Evolutionary conservation across 2,888 invertebrate species (phyloP), one percentile per base, ranked within the genome.

Genomic region (Thelaira solivaga): DNA sequence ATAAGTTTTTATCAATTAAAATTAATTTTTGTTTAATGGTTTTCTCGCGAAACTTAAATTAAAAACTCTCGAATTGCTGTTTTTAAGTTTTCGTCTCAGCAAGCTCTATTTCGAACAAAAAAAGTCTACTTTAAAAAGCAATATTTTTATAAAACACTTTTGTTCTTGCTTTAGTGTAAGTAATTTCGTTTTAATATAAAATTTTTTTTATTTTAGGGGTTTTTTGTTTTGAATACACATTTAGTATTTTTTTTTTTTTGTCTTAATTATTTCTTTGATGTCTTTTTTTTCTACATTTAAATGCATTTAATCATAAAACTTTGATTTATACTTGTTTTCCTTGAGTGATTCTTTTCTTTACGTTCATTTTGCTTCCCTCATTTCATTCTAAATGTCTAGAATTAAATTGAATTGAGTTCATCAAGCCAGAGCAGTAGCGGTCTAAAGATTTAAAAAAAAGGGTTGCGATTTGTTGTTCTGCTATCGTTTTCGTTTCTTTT

Each of bases 231-330:
- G 31, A 5, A 11, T 29, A 4, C 13, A 11, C 16, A 13, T 24
- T 11, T n/a, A 20, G 6, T n/a, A 24, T 20, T 41, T 41, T 71
- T 41, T 20, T 34, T 43, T 22, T 47, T 53, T 53, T 62, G 51
- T 74, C n/a, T n/a, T 45, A 61, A 67, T 67, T 61, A 51, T 61
- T 67, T 53, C 74, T 67, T 74, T 61, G 53, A 62, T 53, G 71
- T 53, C 53, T 72, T 62, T 5, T 43, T 24, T 16, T 36, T 72
- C 65, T 53, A 47, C 68, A 69, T 71, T 51, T 64, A 74, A 69
- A 69, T 78, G 78, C 74, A 74, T 74, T 78, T 78, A 73, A 69
- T 77, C 77, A 64, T 69, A 65, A 72, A 74, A 74, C 69, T 78
- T 69, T 78, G 78, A 78, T 78, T 78, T 74, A 53, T 69, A 51